Evolutionary conservation across 2,888 invertebrate species (phyloP).

Genomic region (Ashinkailepas kermadecensis): DNA sequence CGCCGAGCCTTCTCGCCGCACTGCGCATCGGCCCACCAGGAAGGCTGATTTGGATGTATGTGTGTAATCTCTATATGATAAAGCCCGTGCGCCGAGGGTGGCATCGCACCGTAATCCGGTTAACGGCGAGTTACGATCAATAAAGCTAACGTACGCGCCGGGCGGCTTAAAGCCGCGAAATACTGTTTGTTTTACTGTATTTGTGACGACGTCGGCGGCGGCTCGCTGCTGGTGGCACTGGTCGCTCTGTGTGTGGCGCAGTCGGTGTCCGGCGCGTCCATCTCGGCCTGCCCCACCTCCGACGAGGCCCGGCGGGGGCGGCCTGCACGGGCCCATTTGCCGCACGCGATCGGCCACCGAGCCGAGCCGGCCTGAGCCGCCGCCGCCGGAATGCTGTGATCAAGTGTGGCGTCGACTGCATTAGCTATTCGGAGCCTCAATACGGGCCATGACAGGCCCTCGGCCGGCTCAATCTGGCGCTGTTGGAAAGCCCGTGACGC

Average conservation of each 20-base stretch:
- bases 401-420: background rate
- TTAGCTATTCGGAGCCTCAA: slow-evolving; percentile 8
- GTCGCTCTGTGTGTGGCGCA: background rate
- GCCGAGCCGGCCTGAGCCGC: background rate
- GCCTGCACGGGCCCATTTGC: background rate
- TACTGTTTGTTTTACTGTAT: slow-evolving; percentile 19
- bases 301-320: background rate
- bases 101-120: background rate
- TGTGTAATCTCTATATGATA: slow-evolving; percentile 17
- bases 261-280: background rate
- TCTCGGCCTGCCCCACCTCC: background rate
- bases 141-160: background rate
- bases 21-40: background rate
- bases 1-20: background rate
- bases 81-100: background rate
- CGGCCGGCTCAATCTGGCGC: background rate
- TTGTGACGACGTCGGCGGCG: background rate
- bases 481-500: background rate
- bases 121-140: slow-evolving; percentile 13
- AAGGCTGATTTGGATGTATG: slow-evolving; percentile 16
- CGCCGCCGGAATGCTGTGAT: background rate
- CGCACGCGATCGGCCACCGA: background rate
- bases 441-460: slow-evolving; percentile 3
- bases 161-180: background rate
- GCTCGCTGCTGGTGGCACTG: background rate